These are phyloP conservation scores for Thera obeliscata DNA, from an alignment of 2,888 invertebrate genomes.

Conservation along the genomic window DNA sequence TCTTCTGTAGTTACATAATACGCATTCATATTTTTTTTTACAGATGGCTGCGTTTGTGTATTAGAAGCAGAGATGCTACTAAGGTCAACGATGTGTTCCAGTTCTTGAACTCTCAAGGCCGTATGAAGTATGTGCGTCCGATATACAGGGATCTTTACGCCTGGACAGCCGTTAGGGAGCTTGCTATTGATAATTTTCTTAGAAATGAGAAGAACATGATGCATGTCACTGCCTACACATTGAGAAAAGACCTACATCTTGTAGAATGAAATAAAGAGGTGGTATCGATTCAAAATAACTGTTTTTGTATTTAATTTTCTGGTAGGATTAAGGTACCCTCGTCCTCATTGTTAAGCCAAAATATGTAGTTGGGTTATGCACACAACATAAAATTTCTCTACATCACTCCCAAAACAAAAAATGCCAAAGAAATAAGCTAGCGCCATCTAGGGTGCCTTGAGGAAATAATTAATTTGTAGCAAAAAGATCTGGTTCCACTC, in stretches of 20 bases:
- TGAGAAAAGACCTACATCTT: conserved; percentile 90
- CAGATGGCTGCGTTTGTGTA: conserved; percentile 90
- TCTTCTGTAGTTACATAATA: too few species aligned
- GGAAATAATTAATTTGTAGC: not conserved
- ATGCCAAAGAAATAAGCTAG: too few species aligned
- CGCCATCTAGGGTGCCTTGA: too few species aligned
- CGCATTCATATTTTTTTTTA: conserved; percentile 3
- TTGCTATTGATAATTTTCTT: conserved; percentile 89
- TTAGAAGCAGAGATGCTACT: conserved; percentile 88
- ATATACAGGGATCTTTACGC: conserved; percentile 92
- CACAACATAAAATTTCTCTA: too few species aligned
- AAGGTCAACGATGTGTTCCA: conserved; percentile 87
- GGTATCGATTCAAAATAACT: too few species aligned
- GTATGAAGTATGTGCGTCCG: conserved; percentile 96
- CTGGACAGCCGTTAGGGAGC: conserved; percentile 89
- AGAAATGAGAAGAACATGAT: conserved; percentile 91
- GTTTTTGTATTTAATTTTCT: too few species aligned
- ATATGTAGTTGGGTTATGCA: too few species aligned
- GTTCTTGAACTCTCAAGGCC: conserved; percentile 93
- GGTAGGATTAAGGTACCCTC: too few species aligned
- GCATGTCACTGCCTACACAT: conserved; percentile 89
- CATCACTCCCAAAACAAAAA: too few species aligned
- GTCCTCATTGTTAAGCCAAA: too few species aligned
- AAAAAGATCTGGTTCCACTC: not conserved
- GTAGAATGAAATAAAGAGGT: conserved; percentile 3